Percentiles rank a stretch among this genome's conserved stretches.
Evolutionary conservation across 1,140 invertebrate species (phyloP).

Genomic region (Augochlora pura): DNA sequence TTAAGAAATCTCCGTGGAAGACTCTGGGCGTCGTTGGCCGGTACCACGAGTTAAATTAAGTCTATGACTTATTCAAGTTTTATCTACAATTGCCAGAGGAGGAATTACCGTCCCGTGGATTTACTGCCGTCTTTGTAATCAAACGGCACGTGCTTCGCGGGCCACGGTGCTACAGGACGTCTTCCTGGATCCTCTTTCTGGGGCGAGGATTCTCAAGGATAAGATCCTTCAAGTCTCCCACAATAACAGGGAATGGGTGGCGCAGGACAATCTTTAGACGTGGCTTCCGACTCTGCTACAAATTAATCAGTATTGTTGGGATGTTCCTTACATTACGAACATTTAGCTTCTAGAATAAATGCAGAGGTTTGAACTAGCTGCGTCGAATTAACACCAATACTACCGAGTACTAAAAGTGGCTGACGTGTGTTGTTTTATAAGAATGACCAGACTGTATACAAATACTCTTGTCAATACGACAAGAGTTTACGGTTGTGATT

Average conservation of each 20-base stretch:
- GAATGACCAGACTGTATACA: no score
- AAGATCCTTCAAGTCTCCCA: neutral
- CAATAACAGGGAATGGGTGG: neutral
- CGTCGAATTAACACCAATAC: no score
- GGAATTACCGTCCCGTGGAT: slow-evolving; percentile 62
- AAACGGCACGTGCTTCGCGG: slow-evolving; percentile 52
- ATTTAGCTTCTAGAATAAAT: no score
- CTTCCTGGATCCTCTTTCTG: neutral
- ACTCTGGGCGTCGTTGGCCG: slow-evolving; percentile 62
- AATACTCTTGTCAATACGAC: no score
- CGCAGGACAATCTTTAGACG: neutral
- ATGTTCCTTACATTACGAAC: no score
- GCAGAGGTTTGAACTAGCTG: no score
- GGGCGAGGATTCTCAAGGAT: neutral
- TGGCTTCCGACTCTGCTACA: no score
- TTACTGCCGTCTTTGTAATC: slow-evolving; percentile 66
- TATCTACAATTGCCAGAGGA: slow-evolving; percentile 79
- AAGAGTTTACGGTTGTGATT: no score
- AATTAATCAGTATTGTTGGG: neutral
- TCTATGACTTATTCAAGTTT: slow-evolving; percentile 80
- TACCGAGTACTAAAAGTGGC: no score
- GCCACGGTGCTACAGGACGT: neutral
- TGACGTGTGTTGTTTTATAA: no score
- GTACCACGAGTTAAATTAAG: slow-evolving; percentile 75
- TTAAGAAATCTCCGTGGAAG: slow-evolving; percentile 78